Percentiles rank a stretch among this genome's conserved stretches.
Evolutionary conservation across 2,888 invertebrate species (phyloP).

Genomic region (Schizotus pectinicornis): DNA sequence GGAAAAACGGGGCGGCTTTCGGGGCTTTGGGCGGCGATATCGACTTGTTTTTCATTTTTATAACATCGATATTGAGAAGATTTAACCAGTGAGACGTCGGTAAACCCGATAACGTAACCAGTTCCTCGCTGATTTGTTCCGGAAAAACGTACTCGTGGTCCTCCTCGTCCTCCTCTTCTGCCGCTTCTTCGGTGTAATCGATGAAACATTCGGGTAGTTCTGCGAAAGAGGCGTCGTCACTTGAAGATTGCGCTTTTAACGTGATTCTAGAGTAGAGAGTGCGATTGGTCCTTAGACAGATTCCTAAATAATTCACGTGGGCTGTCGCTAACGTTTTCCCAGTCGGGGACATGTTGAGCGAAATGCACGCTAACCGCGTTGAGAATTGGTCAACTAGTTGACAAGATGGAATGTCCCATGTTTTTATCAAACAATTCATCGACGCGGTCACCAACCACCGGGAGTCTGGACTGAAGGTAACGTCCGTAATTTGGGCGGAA

Average conservation of each 20-base stretch:
- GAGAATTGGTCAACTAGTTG: conserved; percentile 80
- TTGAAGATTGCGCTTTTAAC: conserved; percentile 72
- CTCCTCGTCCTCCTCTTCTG: conserved; percentile 57
- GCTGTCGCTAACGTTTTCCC: conserved; percentile 90
- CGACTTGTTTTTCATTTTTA: conserved; percentile 90
- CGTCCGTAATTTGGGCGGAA: conserved; percentile 79
- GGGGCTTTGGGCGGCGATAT: conserved; percentile 81
- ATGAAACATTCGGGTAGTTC: conserved; percentile 58
- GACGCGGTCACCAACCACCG: conserved; percentile 89
- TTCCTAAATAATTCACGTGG: conserved; percentile 86
- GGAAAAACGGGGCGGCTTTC: conserved; percentile 93
- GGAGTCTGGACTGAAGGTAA: conserved; percentile 85
- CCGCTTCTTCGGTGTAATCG: conserved; percentile 53
- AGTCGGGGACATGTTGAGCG: conserved; percentile 89
- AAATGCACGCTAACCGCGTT: conserved; percentile 82
- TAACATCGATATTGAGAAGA: conserved; percentile 64
- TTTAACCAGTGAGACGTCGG: conserved; percentile 92
- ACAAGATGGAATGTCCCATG: conserved; percentile 91
- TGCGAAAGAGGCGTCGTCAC: conserved; percentile 62
- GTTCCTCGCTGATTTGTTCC: conserved; percentile 74
- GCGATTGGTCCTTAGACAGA: conserved; percentile 94
- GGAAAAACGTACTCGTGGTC: conserved; percentile 72
- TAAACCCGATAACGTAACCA: conserved; percentile 85
- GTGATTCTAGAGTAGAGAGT: conserved; percentile 83
- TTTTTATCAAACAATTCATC: conserved; percentile 87